Base-by-base conservation (phyloP, 1,140 invertebrate genomes). In the Hyphantria cunea region DNA sequence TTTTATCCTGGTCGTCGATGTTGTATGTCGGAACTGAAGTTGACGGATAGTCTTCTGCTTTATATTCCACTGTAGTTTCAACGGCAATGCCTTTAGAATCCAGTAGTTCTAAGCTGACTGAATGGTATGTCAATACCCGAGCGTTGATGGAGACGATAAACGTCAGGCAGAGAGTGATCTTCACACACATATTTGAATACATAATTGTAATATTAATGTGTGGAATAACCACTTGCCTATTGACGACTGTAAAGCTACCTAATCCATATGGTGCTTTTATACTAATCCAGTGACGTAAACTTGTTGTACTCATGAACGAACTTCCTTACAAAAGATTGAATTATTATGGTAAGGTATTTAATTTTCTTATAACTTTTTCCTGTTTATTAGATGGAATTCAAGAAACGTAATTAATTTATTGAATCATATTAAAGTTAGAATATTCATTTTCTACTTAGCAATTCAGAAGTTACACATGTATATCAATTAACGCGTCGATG, bases 171-270 rank as follows among this genome's bases (percentile, higher is more conserved):
- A 60, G 13, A 51, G 48, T 45, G 14, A 60, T 33, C 17, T 60
- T 60, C 56, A 51, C 37, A 33, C 56, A 60, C 56, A 60, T 60
- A 48, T 58, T 58, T 60, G 52, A 64, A 60, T 59, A 42, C 70
- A 66, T 69, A n/a, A 49, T 62, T 51, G 44, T 64, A 65, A 41
- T 61, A 51, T 55, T 54, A 49, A 65, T 59, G 63, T 59, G 63
- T 32, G 44, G 53, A 44, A 39, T 33, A n/a, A 37, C 14, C 41
- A 52, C 47, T 52, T 32, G 31, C 32, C 41, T 6, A 12, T 6
- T 45, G 14, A 34, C 12, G 31, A 58, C 41, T 64, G 41, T 59
- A 44, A 12, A 12, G 37, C n/a, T n/a, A 39, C 3, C 7, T 2
- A n/a, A 39, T n/a, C 8, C 0, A 39, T 39, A 7, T 3, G 9